Evolutionary conservation across 2,888 invertebrate genomes (phyloP), one percentile per base, ranked within the genome.

Genomic region (Scaptodrosophila latifasciaeformis): DNA sequence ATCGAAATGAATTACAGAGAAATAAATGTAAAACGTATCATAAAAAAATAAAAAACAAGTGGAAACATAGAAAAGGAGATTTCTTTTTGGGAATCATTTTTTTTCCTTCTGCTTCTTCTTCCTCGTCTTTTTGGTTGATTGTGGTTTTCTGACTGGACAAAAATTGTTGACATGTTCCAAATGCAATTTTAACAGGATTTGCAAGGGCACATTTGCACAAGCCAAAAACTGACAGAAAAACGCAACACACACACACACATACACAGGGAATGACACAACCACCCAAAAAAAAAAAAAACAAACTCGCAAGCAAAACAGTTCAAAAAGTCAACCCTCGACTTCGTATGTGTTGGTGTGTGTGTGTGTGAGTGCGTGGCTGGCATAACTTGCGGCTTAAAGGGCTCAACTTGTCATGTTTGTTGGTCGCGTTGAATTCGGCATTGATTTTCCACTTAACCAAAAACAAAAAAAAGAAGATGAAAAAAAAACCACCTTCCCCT

Each of bases 391-490:
- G 78, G 81, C 81, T 82, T 82, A 82, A 82, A 77, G 78, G 81
- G 78, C 71, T 82, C 81, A 82, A 82, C 76, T 81, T 82, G 78
- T 82, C 82, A 82, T 75, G 81, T 77, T 63, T n/a, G 68, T 67
- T 81, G 67, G 67, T 67, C 76, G 62, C 51, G 61, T 67, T 57
- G 59, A 71, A 70, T 69, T 67, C 54, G 62, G 78, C 79, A 79
- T 78, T 81, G 70, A 75, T 69, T 70, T 75, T 69, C 64, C 65
- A 67, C 66, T 69, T 76, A n/a, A n/a, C n/a, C n/a, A n/a, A n/a
- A n/a, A n/a, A n/a, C n/a, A n/a, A n/a, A n/a, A n/a, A n/a, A n/a
- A n/a, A n/a, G n/a, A n/a, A n/a, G n/a, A n/a, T n/a, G n/a, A n/a
- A n/a, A n/a, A n/a, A n/a, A n/a, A n/a, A n/a, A n/a, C n/a, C n/a